Evolutionary conservation across 2,113 vertebrate species (phyloP).

Genomic region (Turnix velox): DNA sequence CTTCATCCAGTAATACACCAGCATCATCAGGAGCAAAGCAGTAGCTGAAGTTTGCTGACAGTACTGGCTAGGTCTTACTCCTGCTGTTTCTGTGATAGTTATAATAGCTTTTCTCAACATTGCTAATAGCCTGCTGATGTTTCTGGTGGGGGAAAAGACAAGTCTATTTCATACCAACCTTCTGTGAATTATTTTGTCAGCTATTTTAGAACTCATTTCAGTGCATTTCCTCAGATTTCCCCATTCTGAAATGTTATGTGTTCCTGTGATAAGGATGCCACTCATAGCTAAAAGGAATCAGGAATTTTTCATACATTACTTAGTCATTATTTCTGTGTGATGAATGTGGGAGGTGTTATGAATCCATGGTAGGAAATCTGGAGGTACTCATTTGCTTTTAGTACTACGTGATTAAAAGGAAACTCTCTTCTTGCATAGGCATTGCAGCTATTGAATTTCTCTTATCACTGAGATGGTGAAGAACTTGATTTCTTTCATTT

Average conservation of each 20-base stretch:
- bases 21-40: rapidly evolving
- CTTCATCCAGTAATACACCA: not conserved
- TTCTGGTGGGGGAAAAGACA: not conserved
- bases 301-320: conserved; percentile 38
- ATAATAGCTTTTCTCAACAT: not conserved
- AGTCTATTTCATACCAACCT: not conserved
- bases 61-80: not conserved
- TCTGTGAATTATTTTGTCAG: not conserved
- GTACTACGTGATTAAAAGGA: conserved; percentile 42
- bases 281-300: conserved; percentile 16
- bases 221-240: not conserved
- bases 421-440: not conserved
- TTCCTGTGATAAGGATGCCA: conserved; percentile 4
- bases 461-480: conserved; percentile 7
- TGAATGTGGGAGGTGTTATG: conserved; percentile 33
- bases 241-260: not conserved
- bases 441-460: conserved; percentile 14
- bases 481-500: conserved; percentile 47
- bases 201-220: conserved; percentile 7
- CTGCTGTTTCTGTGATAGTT: not conserved
- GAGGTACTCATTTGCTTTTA: conserved; percentile 46
- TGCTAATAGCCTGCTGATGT: not conserved
- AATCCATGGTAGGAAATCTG: conserved; percentile 15
- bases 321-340: conserved; percentile 38
- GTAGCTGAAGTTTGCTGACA: not conserved